phyloP scores from a whole-genome alignment of 92 coral and sea anemone species.

The Zoanthus solanderi region DNA sequence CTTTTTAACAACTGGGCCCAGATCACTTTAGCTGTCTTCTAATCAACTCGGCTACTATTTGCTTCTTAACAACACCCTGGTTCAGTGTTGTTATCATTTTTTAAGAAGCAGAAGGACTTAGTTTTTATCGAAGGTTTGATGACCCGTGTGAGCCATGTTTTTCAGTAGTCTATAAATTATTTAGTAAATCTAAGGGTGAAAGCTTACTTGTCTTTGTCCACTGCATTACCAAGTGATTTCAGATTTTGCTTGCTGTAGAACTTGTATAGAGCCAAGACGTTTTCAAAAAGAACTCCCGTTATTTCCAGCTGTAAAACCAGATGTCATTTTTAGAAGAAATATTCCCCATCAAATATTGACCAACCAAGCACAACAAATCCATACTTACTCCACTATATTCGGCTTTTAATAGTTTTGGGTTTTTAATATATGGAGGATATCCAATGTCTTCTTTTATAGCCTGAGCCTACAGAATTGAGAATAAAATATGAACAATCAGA shows the following conservation, averaged over 20 bases:
- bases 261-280: not conserved
- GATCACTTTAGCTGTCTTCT: no score
- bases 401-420: constrained; percentile 15
- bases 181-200: not conserved
- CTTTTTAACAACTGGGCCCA: no score
- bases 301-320: constrained; percentile 14
- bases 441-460: constrained; percentile 43
- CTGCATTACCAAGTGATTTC: constrained; percentile 18
- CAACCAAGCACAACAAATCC: not conserved
- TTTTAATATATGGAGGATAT: constrained; percentile 47
- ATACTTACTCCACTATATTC: constrained; percentile 19
- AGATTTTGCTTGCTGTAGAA: constrained; percentile 30
- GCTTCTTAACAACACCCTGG: no score
- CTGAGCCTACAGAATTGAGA: constrained; percentile 5
- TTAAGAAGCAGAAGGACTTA: no score
- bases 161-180: no score
- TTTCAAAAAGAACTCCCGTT: constrained; percentile 1
- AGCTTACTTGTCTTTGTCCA: constrained; percentile 28
- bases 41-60: no score
- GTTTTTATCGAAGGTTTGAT: no score
- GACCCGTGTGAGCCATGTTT: no score
- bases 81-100: no score
- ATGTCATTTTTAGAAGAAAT: not conserved
- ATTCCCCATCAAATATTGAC: not conserved
- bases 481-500: not conserved